Conservation (phyloP, 2,113 vertebrate species). For the Carassius gibelio region DNA sequence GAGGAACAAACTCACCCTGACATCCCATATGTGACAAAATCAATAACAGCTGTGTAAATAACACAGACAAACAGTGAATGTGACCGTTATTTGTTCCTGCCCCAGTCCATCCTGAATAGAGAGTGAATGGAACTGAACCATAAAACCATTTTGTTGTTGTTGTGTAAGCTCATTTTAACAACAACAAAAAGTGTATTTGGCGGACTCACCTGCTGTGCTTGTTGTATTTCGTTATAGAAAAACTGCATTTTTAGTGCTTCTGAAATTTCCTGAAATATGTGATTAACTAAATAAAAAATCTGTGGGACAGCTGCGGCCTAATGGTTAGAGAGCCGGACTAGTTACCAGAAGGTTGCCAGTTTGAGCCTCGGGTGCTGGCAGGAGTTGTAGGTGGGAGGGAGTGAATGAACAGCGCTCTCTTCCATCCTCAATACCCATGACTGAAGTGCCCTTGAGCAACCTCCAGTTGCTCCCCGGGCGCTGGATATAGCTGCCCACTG, state of each 20-base stretch:
- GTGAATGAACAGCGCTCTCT: too few species aligned
- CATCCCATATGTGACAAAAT: slow-evolving; percentile 10
- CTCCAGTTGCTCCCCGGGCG: too few species aligned
- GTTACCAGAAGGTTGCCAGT: too few species aligned
- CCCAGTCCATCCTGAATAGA: neutral
- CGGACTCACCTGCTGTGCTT: neutral
- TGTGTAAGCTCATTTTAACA: neutral
- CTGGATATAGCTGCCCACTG: too few species aligned
- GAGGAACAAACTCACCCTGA: neutral
- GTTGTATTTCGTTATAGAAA: neutral
- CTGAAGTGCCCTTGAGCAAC: too few species aligned
- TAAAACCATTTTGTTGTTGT: neutral
- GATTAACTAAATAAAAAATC: neutral
- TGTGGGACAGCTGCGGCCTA: too few species aligned
- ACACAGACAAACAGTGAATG: neutral
- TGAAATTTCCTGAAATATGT: neutral
- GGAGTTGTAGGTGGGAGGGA: too few species aligned
- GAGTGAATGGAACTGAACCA: neutral
- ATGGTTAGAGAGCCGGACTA: too few species aligned
- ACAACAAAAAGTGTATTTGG: neutral
- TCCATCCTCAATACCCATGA: too few species aligned
- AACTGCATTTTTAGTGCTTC: neutral
- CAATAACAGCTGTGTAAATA: slow-evolving; percentile 23
- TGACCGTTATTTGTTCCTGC: neutral
- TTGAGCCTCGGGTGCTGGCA: too few species aligned